Evolutionary conservation across 2,888 invertebrate species (phyloP).

Genomic region (Dichetophora obliterata): DNA sequence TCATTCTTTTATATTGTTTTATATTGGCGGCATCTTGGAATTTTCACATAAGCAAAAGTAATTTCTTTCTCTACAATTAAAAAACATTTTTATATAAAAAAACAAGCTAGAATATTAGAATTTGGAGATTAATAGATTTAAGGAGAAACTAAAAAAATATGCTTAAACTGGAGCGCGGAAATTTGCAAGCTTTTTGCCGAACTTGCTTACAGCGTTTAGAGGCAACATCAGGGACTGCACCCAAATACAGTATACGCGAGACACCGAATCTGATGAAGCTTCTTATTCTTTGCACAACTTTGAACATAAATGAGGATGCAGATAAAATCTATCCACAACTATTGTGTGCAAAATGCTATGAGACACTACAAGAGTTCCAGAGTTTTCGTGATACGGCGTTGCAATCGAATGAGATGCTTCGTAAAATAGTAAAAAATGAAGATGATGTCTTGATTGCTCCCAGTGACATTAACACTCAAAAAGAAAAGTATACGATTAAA

Average conservation of each 20-base stretch:
- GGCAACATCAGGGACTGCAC: background rate
- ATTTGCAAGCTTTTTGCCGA: conserved; percentile 10
- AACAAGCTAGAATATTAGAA: too few relatives aligned
- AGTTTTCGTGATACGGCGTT: conserved; percentile 9
- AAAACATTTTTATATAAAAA: too few relatives aligned
- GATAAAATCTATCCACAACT: conserved; percentile 8
- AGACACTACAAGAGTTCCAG: background rate
- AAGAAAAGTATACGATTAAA: too few relatives aligned
- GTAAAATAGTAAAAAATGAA: background rate
- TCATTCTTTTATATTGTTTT: too few relatives aligned
- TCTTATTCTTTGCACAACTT: background rate
- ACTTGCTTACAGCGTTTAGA: background rate
- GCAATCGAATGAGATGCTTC: conserved; percentile 4
- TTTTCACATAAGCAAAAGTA: too few relatives aligned
- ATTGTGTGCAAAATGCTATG: conserved; percentile 15
- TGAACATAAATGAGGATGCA: background rate
- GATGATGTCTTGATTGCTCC: background rate
- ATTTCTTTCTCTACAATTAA: too few relatives aligned
- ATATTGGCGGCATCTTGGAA: too few relatives aligned
- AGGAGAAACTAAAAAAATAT: too few relatives aligned
- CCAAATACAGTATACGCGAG: background rate
- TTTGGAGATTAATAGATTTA: too few relatives aligned
- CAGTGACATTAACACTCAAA: too few relatives aligned
- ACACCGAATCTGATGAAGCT: conserved; percentile 13
- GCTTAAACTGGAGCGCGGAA: too few relatives aligned